Evolutionary conservation across 1,140 invertebrate species (phyloP), one percentile per base, ranked within the genome.

Genomic region (Drosophila baimaii): DNA sequence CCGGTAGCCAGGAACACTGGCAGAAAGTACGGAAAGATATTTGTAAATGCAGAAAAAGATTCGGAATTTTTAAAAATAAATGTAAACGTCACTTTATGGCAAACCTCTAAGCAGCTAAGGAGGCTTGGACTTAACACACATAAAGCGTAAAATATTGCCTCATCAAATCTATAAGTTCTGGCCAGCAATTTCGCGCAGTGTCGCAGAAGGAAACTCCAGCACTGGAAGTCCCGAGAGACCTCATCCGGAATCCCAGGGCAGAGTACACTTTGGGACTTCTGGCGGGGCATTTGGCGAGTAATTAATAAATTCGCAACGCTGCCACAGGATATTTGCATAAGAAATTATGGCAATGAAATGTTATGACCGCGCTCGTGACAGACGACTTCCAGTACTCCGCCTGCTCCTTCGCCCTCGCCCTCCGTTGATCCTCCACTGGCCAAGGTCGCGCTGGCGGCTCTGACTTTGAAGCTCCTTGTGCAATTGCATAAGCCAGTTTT

Each of bases 261-360:
- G 49, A 51, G 29, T 49, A n/a, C 33, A 17, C 23, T 41, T 23
- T 19, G 21, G 25, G 52, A 55, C 47, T 51, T 58, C 49, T 15
- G 21, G 49, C n/a, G 54, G 52, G 65, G 69, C 77, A 79, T 83
- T 83, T 84, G 81, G 62, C 76, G 72, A 83, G 77, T 90, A 89
- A 90, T 89, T 88, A 89, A 90, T 90, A 89, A 89, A 90, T 90
- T 89, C 85, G 85, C 49, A 78, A 79, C 76, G 77, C 86, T 85
- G 85, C 90, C 85, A 79, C 77, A 81, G 90, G 90, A 88, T 91
- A 91, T 91, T 91, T 91, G 90, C 90, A 91, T 91, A 91, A 91
- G 85, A 90, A 82, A 88, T 88, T 82, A 90, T 81, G 85, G 84
- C 89, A 90, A 90, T 84, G 77, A 90, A 84, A 91, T 90, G 85